Base-by-base conservation (phyloP, 2,113 vertebrate species). In the Melanostigma gelatinosum region DNA sequence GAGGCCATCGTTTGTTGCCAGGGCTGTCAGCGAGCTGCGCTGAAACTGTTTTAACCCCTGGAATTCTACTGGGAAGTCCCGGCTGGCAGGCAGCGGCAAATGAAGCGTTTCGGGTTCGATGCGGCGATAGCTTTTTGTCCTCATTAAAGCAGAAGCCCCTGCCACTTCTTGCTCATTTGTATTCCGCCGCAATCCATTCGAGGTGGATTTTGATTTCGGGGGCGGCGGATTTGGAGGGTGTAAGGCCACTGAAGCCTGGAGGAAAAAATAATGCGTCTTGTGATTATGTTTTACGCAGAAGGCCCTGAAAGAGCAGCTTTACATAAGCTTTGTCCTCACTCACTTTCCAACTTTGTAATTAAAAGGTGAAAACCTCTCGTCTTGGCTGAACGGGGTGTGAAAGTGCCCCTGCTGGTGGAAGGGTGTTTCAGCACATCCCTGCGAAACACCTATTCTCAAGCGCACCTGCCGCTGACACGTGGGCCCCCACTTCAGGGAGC, bases 81-180 rank as follows among this genome's bases (percentile, higher is more conserved):
- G 80, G 89, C 88, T 91, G 90, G 89, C 85, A 89, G 91, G 86
- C 87, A 89, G 91, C 82, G 75, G 90, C 86, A 90, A 94, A 91
- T 88, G 90, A 92, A 94, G 93, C 91, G 83, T 91, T 92, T 88
- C 92, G 90, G 93, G 93, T 92, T 91, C 92, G 93, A 94, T 85
- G 85, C 92, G 91, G 92, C 85, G 92, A 94, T 93, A 87, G 88
- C 88, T 86, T 94, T 93, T 93, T 92, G 94, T 93, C 93, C 94
- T 95, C 93, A 94, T 94, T 94, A 94, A 93, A 94, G 88, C 75
- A 90, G 88, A 93, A 94, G 93, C 88, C 91, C 88, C 85, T 86
- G 90, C 89, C 89, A 86, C 92, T 72, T 90, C 88, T 75, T 89
- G 88, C 88, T 94, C 88, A 91, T 94, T 94, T 93, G 92, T 93